A percentile compares a stretch with the other conserved stretches of the same genome.
Conservation (phyloP, 2,113 vertebrate genomes). For the Phylloscopus whistleri region DNA sequence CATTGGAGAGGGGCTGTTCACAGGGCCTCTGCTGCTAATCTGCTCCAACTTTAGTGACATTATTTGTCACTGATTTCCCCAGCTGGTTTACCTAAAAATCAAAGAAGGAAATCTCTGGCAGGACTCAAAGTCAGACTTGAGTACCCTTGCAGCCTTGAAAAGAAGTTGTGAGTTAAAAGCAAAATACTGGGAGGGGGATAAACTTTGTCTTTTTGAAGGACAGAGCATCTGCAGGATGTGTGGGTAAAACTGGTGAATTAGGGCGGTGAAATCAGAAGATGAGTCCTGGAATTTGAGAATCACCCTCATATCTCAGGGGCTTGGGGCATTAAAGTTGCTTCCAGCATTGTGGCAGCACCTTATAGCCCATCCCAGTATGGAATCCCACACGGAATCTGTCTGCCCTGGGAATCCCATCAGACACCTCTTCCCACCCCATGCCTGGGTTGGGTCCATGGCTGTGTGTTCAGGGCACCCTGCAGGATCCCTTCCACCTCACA, state of each 20-base stretch:
- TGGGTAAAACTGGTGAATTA: not conserved
- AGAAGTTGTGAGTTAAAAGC: not conserved
- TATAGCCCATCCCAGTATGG: not conserved
- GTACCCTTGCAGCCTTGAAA: not conserved
- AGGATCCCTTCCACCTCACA: not conserved
- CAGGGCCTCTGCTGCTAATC: not conserved
- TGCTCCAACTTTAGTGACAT: not conserved
- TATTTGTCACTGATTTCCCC: not conserved
- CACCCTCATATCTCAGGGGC: not conserved
- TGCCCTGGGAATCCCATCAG: not conserved
- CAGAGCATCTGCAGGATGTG: not conserved
- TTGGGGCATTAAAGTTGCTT: not conserved
- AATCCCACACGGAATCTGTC: fast-evolving
- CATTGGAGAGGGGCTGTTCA: not conserved
- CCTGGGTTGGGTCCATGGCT: fast-evolving
- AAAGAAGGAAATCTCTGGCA: not conserved
- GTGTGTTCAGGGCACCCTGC: not conserved
- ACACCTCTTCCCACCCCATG: not conserved
- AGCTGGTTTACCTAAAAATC: not conserved
- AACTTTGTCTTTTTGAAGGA: not conserved
- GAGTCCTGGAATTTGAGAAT: not conserved
- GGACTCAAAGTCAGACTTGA: not conserved
- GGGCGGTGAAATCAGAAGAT: not conserved
- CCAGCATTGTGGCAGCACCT: not conserved
- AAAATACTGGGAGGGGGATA: not conserved